Base-by-base conservation (phyloP, 2,113 vertebrate species). In the Boulengerochromis microlepis region DNA sequence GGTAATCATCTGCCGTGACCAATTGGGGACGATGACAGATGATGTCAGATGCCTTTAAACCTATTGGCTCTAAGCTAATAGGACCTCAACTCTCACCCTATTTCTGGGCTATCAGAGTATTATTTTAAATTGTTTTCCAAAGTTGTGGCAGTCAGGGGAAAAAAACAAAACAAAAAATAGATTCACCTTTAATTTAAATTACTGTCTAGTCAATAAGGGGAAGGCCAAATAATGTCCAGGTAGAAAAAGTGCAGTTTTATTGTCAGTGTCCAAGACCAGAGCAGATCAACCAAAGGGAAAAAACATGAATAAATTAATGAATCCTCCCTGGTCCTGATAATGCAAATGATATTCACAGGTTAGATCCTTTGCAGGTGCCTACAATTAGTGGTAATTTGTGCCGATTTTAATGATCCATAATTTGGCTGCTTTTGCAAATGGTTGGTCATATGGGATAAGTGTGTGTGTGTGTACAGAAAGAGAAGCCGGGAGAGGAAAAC, bases 331-430 rank as follows among this genome's bases (percentile, higher is more conserved):
- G 42, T 93, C 92, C 92, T 95, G 91, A 95, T 95, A 93, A 96
- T 94, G 94, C 92, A 95, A 95, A 96, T 96, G 91, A 95, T 92
- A 97, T 96, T 94, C 94, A 96, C 95, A 94, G 95, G 96, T 96
- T 96, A 96, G 96, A 96, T 95, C 96, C 91, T 93, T 90, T 95
- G 95, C 97, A 98, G 97, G 95, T 97, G 96, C 95, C 96, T 95
- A 97, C 97, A 97, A 97, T 96, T 97, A 97, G 96, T 92, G 96
- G 93, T 45, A 86, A 96, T 98, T 97, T 97, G 95, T 96, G 96
- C 95, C 94, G 90, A 95, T 94, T 95, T 91, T 94, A 97, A 96
- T 95, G 96, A 96, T 96, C 95, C 95, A 82, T 89, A 96, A 96
- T 97, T 97, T 96, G 96, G 96, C 94, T 95, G 71, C 90, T 94